These are phyloP conservation scores for Crotalus helleri DNA, from an alignment of 2,113 vertebrate species.

Conservation along the genomic window DNA sequence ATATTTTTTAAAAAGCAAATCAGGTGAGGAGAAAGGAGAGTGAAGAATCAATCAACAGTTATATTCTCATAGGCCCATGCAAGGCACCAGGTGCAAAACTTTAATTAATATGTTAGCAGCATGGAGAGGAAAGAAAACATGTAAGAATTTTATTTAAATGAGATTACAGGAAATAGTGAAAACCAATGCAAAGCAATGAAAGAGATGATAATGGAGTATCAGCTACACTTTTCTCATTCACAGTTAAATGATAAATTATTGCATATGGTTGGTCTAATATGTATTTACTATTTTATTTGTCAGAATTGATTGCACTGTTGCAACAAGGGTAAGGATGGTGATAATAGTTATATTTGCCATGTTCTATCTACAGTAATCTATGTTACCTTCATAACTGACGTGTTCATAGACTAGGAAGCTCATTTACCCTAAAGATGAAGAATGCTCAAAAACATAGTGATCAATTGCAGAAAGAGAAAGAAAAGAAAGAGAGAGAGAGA, in stretches of 20 bases:
- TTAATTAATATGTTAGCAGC: constrained; percentile 43
- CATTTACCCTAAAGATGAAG: not conserved
- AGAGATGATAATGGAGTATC: not conserved
- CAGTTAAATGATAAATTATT: not conserved
- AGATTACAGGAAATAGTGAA: not conserved
- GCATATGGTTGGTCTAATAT: not conserved
- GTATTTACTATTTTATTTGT: not conserved
- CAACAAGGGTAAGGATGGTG: not conserved
- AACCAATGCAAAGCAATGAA: not conserved
- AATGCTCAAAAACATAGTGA: not conserved
- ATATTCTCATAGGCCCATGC: constrained; percentile 28
- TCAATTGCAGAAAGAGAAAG: not conserved
- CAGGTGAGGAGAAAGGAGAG: constrained; percentile 17
- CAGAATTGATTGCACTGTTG: not conserved
- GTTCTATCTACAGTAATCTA: not conserved
- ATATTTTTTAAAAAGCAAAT: not conserved
- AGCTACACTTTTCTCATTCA: constrained; percentile 4
- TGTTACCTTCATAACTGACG: not conserved
- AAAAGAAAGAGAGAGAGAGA: no score
- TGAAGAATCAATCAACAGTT: constrained; percentile 25
- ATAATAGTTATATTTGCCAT: not conserved
- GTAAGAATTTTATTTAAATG: constrained; percentile 45
- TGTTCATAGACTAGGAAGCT: not conserved
- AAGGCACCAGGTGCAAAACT: constrained; percentile 53
- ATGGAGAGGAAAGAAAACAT: constrained; percentile 34